Evolutionary conservation across 2,113 vertebrate genomes (phyloP).

Genomic region (Octodon degus): DNA sequence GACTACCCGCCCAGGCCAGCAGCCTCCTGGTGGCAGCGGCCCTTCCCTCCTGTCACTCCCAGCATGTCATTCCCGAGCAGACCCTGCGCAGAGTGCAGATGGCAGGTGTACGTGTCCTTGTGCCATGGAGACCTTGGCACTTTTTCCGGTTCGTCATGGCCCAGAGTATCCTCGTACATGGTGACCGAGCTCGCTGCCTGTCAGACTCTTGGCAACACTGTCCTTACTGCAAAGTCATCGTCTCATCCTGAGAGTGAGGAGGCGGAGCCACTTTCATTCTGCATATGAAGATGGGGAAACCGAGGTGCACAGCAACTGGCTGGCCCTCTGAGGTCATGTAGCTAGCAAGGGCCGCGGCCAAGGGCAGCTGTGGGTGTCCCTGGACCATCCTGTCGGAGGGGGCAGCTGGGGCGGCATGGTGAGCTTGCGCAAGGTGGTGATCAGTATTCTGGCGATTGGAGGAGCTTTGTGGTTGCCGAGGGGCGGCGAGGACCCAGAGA

Average conservation of each 20-base stretch:
- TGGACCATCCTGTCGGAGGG: fast-evolving
- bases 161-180: fast-evolving
- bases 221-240: fast-evolving
- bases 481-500: not conserved
- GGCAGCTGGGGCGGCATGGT: fast-evolving
- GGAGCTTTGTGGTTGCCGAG: not conserved
- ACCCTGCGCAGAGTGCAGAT: fast-evolving
- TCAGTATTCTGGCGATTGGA: fast-evolving
- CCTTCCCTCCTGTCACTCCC: not conserved
- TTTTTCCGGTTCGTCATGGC: fast-evolving
- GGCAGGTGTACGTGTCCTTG: fast-evolving
- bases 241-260: fast-evolving
- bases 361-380: not conserved
- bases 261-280: fast-evolving
- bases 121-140: fast-evolving
- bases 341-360: fast-evolving
- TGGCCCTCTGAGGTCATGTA: fast-evolving
- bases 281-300: not conserved
- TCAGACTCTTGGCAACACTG: not conserved
- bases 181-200: not conserved
- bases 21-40: not conserved
- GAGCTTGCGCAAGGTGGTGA: fast-evolving
- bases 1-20: fast-evolving
- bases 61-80: not conserved
- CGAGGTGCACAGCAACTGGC: fast-evolving